Conservation (phyloP, 2,113 vertebrate species). For the Mastomys coucha region DNA sequence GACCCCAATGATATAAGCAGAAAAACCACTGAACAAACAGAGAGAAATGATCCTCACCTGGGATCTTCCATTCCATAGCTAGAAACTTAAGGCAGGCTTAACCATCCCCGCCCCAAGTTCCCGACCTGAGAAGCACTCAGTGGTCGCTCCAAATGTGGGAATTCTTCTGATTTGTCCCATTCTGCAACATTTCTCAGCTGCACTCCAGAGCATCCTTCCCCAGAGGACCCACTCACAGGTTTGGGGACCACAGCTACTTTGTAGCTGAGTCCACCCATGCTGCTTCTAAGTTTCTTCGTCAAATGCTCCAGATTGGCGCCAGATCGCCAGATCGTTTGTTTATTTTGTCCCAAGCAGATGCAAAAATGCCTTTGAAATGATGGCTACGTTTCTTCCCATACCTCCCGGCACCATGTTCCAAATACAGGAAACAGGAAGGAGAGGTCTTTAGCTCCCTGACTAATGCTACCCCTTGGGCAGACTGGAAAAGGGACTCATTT, state of each 20-base stretch:
- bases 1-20: background rate
- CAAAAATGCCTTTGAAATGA: slow-evolving; percentile 27
- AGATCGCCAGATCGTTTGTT: background rate
- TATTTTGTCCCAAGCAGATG: background rate
- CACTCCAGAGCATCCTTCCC: background rate
- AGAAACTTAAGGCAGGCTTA: background rate
- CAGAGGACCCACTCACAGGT: no score
- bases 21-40: background rate
- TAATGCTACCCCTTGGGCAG: slow-evolving; percentile 67
- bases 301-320: background rate
- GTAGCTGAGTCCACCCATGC: accelerated
- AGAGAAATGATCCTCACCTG: background rate
- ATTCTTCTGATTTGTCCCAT: background rate
- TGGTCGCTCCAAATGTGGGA: background rate
- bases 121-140: background rate
- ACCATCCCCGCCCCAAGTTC: background rate
- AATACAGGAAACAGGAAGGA: slow-evolving; percentile 30
- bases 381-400: background rate
- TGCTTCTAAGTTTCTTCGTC: background rate
- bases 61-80: background rate
- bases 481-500: slow-evolving; percentile 75
- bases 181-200: accelerated
- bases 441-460: slow-evolving; percentile 70
- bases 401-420: background rate
- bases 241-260: no score